Conservation (phyloP, 2,888 invertebrate species). For the Molanna angustata region DNA sequence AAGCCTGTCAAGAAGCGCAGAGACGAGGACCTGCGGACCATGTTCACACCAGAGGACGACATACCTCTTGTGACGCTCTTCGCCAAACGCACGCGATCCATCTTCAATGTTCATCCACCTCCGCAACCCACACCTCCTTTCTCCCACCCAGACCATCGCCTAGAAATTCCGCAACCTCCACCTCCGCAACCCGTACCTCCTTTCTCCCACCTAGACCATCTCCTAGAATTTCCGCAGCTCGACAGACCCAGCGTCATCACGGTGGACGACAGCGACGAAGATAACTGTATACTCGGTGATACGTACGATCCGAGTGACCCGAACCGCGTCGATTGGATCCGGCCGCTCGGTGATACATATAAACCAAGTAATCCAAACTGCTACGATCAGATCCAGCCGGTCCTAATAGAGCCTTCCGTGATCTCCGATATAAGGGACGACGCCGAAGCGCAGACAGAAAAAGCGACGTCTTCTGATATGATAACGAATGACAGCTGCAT, state of each 20-base stretch:
- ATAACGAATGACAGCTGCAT: neutral
- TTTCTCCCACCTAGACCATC: neutral
- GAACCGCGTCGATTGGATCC: no score
- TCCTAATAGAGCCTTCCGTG: no score
- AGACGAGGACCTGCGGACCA: constrained; percentile 4
- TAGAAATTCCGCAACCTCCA: neutral
- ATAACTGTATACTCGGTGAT: neutral
- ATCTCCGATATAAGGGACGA: neutral
- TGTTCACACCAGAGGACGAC: constrained; percentile 4
- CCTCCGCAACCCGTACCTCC: neutral
- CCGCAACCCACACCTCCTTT: neutral
- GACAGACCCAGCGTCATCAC: neutral
- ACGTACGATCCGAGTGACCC: neutral
- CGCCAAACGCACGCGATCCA: neutral
- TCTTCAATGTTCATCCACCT: neutral
- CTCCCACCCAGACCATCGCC: neutral
- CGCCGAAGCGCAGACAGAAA: neutral
- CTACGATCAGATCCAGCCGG: no score
- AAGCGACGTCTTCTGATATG: neutral
- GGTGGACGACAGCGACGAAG: neutral
- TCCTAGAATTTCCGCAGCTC: neutral
- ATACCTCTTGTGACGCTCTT: neutral
- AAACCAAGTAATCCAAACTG: no score
- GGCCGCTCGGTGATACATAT: no score
- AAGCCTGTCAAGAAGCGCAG: constrained; percentile 1